Conservation (phyloP, 2,113 vertebrate species). For the Boleophthalmus pectinirostris region DNA sequence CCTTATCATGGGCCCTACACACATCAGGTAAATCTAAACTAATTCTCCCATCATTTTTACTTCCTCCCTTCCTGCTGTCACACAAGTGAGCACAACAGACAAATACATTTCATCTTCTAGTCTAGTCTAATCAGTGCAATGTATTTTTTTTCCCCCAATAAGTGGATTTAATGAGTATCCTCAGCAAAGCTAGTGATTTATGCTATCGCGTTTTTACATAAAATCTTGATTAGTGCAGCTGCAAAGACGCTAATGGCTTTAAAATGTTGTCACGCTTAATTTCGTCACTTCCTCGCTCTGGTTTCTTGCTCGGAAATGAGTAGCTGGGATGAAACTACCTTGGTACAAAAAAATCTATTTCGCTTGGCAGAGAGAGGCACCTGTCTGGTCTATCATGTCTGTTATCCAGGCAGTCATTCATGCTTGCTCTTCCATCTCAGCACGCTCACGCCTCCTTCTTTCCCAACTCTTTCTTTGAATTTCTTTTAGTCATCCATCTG, state of each 20-base stretch:
- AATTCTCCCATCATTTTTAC: not conserved
- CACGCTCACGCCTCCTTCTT: conserved; percentile 41
- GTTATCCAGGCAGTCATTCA: conserved; percentile 49
- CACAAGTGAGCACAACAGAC: conserved; percentile 1
- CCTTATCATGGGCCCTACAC: conserved; percentile 9
- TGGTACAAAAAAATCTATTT: conserved; percentile 7
- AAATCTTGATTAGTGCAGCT: conserved; percentile 50
- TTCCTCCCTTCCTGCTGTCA: not conserved
- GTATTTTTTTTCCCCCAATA: conserved; percentile 16
- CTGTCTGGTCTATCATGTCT: conserved; percentile 27
- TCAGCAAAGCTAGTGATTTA: conserved; percentile 23
- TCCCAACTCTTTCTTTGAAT: conserved; percentile 42
- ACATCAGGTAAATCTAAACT: not conserved
- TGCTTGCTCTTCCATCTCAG: conserved; percentile 49
- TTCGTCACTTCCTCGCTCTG: conserved; percentile 5
- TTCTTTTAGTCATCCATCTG: conserved; percentile 62
- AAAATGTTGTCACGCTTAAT: conserved; percentile 26
- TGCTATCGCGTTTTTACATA: conserved; percentile 28
- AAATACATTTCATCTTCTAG: conserved; percentile 12
- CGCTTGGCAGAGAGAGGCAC: conserved; percentile 21
- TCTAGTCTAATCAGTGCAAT: conserved; percentile 14
- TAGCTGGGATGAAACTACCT: conserved; percentile 13
- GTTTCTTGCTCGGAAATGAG: conserved; percentile 26
- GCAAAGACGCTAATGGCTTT: conserved; percentile 22
- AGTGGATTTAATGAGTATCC: conserved; percentile 29